Conservation (phyloP, 1,140 invertebrate genomes). For the Aporrectodea caliginosa region DNA sequence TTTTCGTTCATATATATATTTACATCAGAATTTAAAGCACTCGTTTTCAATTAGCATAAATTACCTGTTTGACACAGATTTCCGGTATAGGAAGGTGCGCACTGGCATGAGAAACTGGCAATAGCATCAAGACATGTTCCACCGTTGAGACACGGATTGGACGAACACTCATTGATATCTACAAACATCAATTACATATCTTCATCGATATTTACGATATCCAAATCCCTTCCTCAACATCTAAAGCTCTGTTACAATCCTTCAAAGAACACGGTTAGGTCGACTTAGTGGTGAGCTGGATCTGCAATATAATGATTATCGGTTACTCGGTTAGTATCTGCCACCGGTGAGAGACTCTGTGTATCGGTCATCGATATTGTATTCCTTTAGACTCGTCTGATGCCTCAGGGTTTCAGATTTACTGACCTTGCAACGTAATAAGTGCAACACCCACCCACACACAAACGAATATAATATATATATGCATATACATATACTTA, state of each 20-base stretch:
- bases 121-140: constrained; percentile 20
- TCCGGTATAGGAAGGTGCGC: constrained; percentile 26
- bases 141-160: constrained; percentile 26
- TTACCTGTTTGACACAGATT: constrained; percentile 27
- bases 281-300: background rate
- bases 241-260: background rate
- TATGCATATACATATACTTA: too few species aligned
- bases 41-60: background rate
- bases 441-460: too few species aligned
- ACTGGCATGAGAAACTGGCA: constrained; percentile 23
- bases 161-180: constrained; percentile 28
- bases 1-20: background rate
- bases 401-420: too few species aligned
- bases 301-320: background rate
- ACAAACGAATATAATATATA: too few species aligned
- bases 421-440: too few species aligned
- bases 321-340: background rate
- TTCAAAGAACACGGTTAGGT: background rate
- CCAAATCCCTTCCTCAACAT: background rate
- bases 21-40: background rate
- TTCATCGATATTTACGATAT: background rate
- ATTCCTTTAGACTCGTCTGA: too few species aligned
- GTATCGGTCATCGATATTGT: too few species aligned
- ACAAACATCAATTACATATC: background rate
- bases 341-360: too few species aligned